phyloP scores from a whole-genome alignment of 2,888 invertebrate genomes.

The Rhamnusium bicolor region DNA sequence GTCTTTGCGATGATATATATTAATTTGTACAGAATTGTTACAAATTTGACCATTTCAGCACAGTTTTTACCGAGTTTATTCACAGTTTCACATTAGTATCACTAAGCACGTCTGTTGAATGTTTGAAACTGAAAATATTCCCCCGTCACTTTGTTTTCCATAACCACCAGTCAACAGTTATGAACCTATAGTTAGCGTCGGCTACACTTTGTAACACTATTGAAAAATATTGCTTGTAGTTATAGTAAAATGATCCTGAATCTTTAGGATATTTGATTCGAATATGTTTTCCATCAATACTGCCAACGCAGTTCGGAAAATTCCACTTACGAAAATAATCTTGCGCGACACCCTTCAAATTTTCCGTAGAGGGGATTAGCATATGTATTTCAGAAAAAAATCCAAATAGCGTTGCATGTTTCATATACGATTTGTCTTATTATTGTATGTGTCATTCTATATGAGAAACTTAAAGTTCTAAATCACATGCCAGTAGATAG shows the following conservation, averaged over 20 bases:
- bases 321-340: not conserved
- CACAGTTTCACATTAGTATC: too few species aligned
- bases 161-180: too few species aligned
- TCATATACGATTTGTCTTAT: not conserved
- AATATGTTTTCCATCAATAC: not conserved
- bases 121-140: too few species aligned
- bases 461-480: not conserved
- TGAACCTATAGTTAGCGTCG: too few species aligned
- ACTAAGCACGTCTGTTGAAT: too few species aligned
- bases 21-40: too few species aligned
- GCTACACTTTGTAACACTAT: too few species aligned
- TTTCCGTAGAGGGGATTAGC: not conserved
- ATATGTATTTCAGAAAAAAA: not conserved
- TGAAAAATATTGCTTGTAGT: not conserved
- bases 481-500: not conserved
- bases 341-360: not conserved
- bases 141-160: too few species aligned
- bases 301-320: slow-evolving; percentile 2
- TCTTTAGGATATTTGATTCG: not conserved
- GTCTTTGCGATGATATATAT: too few species aligned
- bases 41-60: too few species aligned
- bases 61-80: too few species aligned
- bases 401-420: not conserved
- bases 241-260: not conserved
- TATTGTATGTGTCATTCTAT: not conserved